Conservation (phyloP, 2,888 invertebrate genomes). For the Ophraella communa region DNA sequence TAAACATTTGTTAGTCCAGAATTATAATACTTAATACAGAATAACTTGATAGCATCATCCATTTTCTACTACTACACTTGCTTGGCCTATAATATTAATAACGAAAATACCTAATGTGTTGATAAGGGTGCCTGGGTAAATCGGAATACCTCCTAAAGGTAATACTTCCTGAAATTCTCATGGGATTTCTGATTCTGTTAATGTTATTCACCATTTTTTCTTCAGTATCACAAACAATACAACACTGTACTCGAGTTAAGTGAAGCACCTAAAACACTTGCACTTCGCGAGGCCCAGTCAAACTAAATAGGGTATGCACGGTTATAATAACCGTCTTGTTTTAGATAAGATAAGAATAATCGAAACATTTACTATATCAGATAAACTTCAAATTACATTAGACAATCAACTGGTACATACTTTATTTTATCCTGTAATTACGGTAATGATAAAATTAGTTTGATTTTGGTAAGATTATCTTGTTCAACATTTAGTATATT, state of each 20-base stretch:
- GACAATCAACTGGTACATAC: neutral
- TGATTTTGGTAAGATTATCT: neutral
- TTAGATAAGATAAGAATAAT: constrained; percentile 3
- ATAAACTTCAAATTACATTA: neutral
- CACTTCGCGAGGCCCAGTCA: neutral
- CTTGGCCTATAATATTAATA: too few species aligned
- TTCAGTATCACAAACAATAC: neutral
- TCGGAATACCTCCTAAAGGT: constrained; percentile 50
- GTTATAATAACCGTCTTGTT: neutral
- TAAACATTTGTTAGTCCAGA: too few species aligned
- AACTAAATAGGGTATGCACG: neutral
- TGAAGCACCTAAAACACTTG: neutral
- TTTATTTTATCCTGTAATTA: neutral
- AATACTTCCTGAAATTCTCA: constrained; percentile 34
- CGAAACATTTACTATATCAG: neutral
- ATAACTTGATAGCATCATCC: too few species aligned
- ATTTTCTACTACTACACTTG: too few species aligned
- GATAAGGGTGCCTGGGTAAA: constrained; percentile 40
- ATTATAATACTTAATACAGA: too few species aligned
- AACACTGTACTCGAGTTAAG: neutral
- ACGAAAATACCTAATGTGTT: neutral
- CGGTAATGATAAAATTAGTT: neutral
- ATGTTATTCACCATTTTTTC: neutral
- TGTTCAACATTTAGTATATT: neutral
- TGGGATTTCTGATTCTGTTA: constrained; percentile 38